Evolutionary conservation across 2,797 vertebrate genomes (phyloP).

Genomic region (Myotis pilosus): DNA sequence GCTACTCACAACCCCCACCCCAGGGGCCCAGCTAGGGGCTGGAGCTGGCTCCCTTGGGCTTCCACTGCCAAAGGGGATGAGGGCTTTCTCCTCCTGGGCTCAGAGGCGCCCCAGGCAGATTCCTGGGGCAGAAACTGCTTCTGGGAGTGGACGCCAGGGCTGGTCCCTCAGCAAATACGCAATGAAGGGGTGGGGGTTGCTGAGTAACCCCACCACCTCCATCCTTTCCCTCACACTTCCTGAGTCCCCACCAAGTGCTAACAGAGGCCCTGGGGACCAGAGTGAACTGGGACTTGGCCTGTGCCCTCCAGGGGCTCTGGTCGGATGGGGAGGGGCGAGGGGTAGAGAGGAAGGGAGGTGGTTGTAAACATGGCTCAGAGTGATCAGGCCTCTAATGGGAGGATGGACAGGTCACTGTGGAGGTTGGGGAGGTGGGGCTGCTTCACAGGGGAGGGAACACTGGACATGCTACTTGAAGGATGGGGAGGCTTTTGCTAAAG

Average conservation of each 20-base stretch:
- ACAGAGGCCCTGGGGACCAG: background rate
- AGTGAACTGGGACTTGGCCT: background rate
- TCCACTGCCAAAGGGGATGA: background rate
- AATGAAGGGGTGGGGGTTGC: background rate
- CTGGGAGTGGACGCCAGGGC: background rate
- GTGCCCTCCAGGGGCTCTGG: background rate
- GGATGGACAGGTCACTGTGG: background rate
- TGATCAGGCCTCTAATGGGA: background rate
- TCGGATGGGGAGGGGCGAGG: background rate
- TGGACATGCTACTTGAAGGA: background rate
- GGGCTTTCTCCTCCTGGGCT: background rate
- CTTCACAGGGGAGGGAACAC: background rate
- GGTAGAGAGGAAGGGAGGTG: background rate
- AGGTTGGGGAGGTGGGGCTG: background rate
- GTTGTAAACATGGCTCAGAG: background rate
- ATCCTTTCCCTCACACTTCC: background rate
- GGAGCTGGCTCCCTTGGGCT: background rate
- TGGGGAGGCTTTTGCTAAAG: background rate
- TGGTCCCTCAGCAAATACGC: background rate
- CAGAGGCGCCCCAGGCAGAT: background rate
- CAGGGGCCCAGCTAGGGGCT: background rate
- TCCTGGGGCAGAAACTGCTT: background rate
- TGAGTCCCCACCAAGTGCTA: background rate
- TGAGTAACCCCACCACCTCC: background rate
- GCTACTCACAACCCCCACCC: background rate